Base-by-base conservation (phyloP, 2,888 invertebrate genomes). In the Choreutis nemorana region DNA sequence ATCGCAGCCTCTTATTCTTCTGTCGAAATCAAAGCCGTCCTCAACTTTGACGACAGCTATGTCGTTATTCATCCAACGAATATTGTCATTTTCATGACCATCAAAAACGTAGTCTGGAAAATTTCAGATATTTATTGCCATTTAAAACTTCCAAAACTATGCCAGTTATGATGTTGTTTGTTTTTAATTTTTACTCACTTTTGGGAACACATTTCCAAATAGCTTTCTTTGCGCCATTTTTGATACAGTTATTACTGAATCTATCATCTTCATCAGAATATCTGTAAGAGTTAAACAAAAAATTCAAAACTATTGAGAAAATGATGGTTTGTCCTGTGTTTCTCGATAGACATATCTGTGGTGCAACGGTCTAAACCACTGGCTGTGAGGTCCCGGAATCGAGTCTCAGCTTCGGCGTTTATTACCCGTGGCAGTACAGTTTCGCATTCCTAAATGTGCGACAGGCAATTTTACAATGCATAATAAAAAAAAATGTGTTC, bases 1-100 rank as follows among this genome's bases (percentile, higher is more conserved):
- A 14, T 72, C 72, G 28, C 73, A 75, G 2, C 73, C 73, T 24
- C 53, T 46, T 2, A 72, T 51, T 7, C 63, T 49, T 13, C 70
- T 44, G 2, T 47, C 56, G 33, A 73, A 73, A 30, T 73, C 70
- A 24, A 75, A 75, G 0, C 67, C 66, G 11, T 67, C 71, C 32
- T 73, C 73, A 1, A 72, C 45, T 30, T 68, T 73, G 1, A 73
- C 70, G 0, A 75, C 50, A 0, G 73, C 73, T 4, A 75, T 71
- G 35, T 75, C 73, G 32, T 73, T 71, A 50, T 67, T 70, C 73
- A 75, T 70, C 73, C 73, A 75, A 31, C 68, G 48, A 10, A 75
- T 65, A 32, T 73, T 72, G 34, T 73, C 73, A 28, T 72, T 70
- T 29, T 71, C 65, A 25, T 72, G 70, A 0, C 72, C 73, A 16